Base-by-base conservation (phyloP, 2,797 vertebrate species). In the Betta splendens region DNA sequence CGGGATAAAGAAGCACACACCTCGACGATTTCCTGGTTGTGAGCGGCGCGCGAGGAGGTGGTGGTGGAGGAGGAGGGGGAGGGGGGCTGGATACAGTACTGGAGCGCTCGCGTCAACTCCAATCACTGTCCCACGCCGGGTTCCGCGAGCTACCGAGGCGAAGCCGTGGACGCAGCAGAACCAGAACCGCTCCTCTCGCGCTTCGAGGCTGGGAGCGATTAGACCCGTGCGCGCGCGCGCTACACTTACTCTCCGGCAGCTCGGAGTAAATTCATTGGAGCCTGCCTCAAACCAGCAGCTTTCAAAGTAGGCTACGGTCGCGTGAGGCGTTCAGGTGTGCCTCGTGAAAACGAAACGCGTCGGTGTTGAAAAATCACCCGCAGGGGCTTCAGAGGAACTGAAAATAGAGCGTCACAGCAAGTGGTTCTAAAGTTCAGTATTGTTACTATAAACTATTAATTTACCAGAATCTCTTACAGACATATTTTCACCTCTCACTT, bases 1-100 rank as follows among this genome's bases (percentile, higher is more conserved):
- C 74, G 73, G 80, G 66, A 75, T 86, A 81, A 78, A 86, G 83
- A 72, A 88, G 89, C 85, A 87, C 85, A 87, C 89, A 89, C 90
- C 89, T 84, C 89, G 89, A 77, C 88, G 85, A 91, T 91, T 93
- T 93, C 92, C 92, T 93, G 92, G 91, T 93, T 91, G 85, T 89
- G 72, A 64, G 79, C 81, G 84, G 82, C 72, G 76, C 71, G 62
- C 76, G 85, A 69, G 75, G 70, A 51, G 72, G 70, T 35, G 44
- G 56, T 28, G 64, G 44, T 32, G 62, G 51, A n/a, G 43, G 23
- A 23, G 68, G 60, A 53, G 58, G 48, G 11, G 25, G 53, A 32
- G 39, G 46, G 23, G 47, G 64, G 20, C 68, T 13, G 55, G 63
- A 87, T 90, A 90, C 89, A 90, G 89, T 89, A 88, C 88, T 78